A percentile compares a stretch with the other conserved stretches of the same genome.
Evolutionary conservation across 2,888 invertebrate species (phyloP).

Genomic region (Volucella bombylans): DNA sequence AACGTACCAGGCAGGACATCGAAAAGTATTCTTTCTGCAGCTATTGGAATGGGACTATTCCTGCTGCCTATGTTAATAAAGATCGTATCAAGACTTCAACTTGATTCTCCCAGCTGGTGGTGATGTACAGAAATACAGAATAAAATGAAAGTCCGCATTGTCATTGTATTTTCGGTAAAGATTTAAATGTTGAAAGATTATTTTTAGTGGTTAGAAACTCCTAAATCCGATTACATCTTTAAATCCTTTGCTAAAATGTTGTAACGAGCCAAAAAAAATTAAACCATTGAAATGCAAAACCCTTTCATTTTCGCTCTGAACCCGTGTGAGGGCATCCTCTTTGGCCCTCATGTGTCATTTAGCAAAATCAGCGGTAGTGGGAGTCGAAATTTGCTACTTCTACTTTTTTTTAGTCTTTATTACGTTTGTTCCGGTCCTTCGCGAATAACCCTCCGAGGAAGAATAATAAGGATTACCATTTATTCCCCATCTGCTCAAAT

Average conservation of each 20-base stretch:
- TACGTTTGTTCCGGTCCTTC: constrained; percentile 34
- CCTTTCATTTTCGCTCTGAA: constrained; percentile 19
- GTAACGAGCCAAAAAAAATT: constrained; percentile 38
- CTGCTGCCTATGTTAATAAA: constrained; percentile 52
- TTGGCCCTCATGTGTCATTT: constrained; percentile 33
- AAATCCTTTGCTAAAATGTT: constrained; percentile 55
- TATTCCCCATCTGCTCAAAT: constrained; percentile 55
- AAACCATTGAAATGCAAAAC: constrained; percentile 52
- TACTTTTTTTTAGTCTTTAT: constrained; percentile 11
- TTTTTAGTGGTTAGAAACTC: constrained; percentile 33
- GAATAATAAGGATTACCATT: constrained; percentile 57
- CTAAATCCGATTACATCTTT: constrained; percentile 62
- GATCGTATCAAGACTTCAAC: constrained; percentile 30
- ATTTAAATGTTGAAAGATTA: constrained; percentile 15
- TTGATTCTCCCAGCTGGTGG: constrained; percentile 30
- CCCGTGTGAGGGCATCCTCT: constrained; percentile 11
- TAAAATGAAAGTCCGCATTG: constrained; percentile 3
- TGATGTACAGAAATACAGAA: constrained; percentile 12
- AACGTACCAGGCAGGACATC: constrained; percentile 34
- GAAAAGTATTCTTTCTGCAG: constrained; percentile 12
- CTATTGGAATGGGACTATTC: constrained; percentile 10
- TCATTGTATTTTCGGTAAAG: constrained; percentile 26
- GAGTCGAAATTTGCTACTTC: constrained; percentile 10
- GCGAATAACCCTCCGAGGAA: constrained; percentile 41
- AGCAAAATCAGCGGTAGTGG: constrained; percentile 8